Base-by-base conservation (phyloP, 2,888 invertebrate genomes). In the Eupithecia subfuscata region DNA sequence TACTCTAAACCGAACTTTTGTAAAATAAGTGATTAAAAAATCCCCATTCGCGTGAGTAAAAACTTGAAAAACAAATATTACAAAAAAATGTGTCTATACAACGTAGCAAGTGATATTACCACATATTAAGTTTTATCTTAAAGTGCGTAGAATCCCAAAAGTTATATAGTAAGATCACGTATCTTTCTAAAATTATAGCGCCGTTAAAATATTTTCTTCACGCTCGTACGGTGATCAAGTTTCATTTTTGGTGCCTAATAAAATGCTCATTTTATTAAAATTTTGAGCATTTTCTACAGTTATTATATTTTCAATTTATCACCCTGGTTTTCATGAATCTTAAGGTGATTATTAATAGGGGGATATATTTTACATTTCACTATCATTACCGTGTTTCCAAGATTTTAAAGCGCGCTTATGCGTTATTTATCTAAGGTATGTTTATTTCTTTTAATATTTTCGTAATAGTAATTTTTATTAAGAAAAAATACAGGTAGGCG, bases 191-290 rank as follows among this genome's bases (percentile, higher is more conserved):
- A 81, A 77, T 77, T 79, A 79, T 79, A 79, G 80, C 74, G 78
- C 75, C 67, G 78, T 80, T 78, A 80, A 79, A 80, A 77, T 79
- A 75, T 79, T 75, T 78, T 74, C 77, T 80, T 80, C 81, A 81
- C 81, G 80, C 80, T 75, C 75, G 69, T 72, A n/a, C 30, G 74
- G 45, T 67, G 78, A 78, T 81, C 81, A 75, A 73, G 73, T 81
- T 80, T 78, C 81, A 78, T 72, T 72, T 77, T 79, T 76, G 71
- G 75, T 79, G 73, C 71, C 45, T 74, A 71, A 77, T 81, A 81
- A 81, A 81, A 77, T 73, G 72, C 71, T 30, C 48, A 67, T 71
- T 81, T 81, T 81, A 81, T 80, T 81, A 75, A 79, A 72, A 76
- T 80, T 77, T 75, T 78, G 56, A 73, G 16, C 77, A 70, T 68